Base-by-base conservation (phyloP, 2,888 invertebrate genomes). In the Plebejus anna region DNA sequence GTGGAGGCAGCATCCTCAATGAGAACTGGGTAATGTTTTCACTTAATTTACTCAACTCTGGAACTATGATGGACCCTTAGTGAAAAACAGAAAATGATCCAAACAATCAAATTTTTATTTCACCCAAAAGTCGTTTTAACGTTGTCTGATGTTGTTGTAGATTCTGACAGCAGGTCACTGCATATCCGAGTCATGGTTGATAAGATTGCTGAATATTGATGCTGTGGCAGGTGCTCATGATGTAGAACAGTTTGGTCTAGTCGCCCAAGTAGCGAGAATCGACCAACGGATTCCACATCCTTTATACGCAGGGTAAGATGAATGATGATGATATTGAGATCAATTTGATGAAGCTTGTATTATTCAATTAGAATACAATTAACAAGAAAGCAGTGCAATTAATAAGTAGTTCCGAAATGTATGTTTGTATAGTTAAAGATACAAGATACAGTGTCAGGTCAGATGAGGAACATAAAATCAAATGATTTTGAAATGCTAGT, bases 121-220 rank as follows among this genome's bases (percentile, higher is more conserved):
- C 38, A 5, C 38, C 51, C 51, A 51, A 51, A 51, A 11, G 6
- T 2, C 13, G 6, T 36, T 71, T 71, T 13, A 42, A 72, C 42
- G 16, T 22, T 4, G 11, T 36, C n/a, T 32, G 1, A 70, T 55
- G 6, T 6, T 47, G 4, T 77, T 76, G 11, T 59, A 94, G 94
- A 80, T 94, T 0, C 80, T 94, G 5, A 90, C 94, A 72, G 94
- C 94, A 16, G 94, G 88, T 0, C 94, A 94, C 80, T 94, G 94
- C 70, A 82, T 90, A 0, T 81, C 83, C 28, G 90, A 89, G 28
- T 89, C 90, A 0, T 90, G 88, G 84, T 77, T 89, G 13, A 81
- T 87, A 28, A 85, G 84, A 80, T 89, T 90, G 88, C 81, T 92
- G 1, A 88, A 90, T 0, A 81, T 94, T 79, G 94, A 94, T 75